Base-by-base conservation (phyloP, 2,888 invertebrate species). In the Amitus sp. region DNA sequence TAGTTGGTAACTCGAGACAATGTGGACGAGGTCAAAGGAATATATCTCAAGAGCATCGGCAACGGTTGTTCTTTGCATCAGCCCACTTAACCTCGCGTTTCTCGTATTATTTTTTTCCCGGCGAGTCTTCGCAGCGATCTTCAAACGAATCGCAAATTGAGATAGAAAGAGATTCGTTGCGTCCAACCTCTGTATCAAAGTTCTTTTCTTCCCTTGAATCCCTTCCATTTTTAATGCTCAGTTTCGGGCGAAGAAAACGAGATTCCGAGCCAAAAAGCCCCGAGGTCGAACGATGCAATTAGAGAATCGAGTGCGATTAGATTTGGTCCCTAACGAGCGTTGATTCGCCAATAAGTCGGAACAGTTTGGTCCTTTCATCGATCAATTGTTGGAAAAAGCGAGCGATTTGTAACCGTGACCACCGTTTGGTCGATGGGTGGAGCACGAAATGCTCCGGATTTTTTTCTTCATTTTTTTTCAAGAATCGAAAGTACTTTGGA, bases 201-300 rank as follows among this genome's bases (percentile, higher is more conserved):
- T 23, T 23, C 4, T 23, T 23, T 37, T 15, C 2, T 37, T 13
- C 9, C 37, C 37, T 37, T 37, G 5, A 5, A 5, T 13, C 3
- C 15, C 15, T 37, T 37, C 30, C 30, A n/a, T 6, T n/a, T 30
- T 30, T n/a, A 30, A 34, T 12, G 34, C 10, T 9, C 34, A 23
- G 6, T n/a, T n/a, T n/a, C n/a, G n/a, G n/a, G n/a, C n/a, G n/a
- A n/a, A n/a, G n/a, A n/a, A n/a, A n/a, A n/a, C n/a, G n/a, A n/a
- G n/a, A n/a, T n/a, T n/a, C n/a, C n/a, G n/a, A n/a, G n/a, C n/a
- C n/a, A n/a, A n/a, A n/a, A n/a, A 53, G 56, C 49, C 46, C 43
- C 50, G 47, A 39, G 56, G 53, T 59, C 62, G 56, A 66, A 66
- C 64, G 56, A 59, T 45, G 61, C 62, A 66, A 66, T 66, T 64